Evolutionary conservation across 2,113 vertebrate species (phyloP).

Genomic region (Myiopsitta monachus): DNA sequence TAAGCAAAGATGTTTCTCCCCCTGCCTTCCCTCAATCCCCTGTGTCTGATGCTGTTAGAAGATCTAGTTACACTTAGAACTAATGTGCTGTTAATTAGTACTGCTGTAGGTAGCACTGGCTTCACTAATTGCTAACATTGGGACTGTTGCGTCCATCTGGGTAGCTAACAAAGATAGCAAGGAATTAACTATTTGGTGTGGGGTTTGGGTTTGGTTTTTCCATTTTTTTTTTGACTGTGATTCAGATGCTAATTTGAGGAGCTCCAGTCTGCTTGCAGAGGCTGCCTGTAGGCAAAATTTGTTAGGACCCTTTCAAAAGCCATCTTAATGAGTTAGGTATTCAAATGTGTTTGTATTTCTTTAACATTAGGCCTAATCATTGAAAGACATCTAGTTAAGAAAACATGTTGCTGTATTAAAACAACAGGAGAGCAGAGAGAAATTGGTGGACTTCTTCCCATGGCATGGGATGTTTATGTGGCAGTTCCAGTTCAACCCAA

Average conservation of each 20-base stretch:
- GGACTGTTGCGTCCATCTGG: not conserved
- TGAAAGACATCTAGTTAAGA: too few species aligned
- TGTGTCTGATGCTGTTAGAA: not conserved
- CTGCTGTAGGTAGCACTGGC: not conserved
- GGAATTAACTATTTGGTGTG: not conserved
- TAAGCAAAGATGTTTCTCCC: not conserved
- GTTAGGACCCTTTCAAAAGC: not conserved
- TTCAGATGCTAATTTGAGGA: not conserved
- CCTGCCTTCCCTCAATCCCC: not conserved
- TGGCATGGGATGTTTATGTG: too few species aligned
- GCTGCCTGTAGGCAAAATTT: not conserved
- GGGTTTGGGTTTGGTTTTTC: too few species aligned
- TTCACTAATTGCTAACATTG: not conserved
- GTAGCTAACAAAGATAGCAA: not conserved
- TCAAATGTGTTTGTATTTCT: too few species aligned
- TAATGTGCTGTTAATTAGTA: not conserved
- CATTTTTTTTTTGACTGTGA: not conserved
- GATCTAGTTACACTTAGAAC: rapidly evolving
- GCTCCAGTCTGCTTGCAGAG: not conserved
- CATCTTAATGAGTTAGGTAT: not conserved
- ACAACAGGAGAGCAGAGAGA: too few species aligned
- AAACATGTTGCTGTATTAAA: too few species aligned
- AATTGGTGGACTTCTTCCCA: too few species aligned
- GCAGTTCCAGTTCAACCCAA: too few species aligned
- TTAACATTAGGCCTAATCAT: too few species aligned